Conservation (phyloP, 2,113 vertebrate species). For the Thryonomys swinderianus region DNA sequence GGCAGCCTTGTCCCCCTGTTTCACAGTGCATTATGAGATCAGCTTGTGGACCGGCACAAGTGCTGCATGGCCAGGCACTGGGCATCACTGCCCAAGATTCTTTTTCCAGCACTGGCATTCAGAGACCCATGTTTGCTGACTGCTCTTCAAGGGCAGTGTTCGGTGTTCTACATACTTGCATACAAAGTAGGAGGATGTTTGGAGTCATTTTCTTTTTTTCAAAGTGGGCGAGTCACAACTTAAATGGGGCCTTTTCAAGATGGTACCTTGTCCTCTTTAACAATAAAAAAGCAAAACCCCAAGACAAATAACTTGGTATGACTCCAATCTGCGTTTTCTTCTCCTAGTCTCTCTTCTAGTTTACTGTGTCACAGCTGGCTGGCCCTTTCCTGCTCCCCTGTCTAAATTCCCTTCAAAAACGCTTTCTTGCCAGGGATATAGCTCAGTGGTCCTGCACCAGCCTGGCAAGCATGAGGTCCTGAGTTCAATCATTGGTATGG, state of each 20-base stretch:
- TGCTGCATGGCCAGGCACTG: no score
- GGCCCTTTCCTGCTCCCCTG: background rate
- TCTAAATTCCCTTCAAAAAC: background rate
- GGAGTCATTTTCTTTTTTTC: background rate
- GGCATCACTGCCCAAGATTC: background rate
- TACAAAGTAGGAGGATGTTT: background rate
- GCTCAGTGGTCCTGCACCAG: no score
- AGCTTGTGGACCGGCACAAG: no score
- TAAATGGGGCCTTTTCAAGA: background rate
- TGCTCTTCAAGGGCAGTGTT: background rate
- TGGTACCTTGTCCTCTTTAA: accelerated
- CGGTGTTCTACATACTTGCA: background rate
- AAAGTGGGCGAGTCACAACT: accelerated
- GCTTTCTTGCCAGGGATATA: background rate
- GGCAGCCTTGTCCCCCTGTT: background rate
- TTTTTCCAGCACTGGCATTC: background rate
- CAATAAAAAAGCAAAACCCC: background rate
- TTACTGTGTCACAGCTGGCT: background rate
- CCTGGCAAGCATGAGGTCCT: no score
- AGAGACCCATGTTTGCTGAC: background rate
- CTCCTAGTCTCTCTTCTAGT: background rate
- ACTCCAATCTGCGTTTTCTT: background rate
- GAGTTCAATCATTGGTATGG: no score
- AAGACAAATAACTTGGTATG: background rate
- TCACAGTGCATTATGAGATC: background rate